Percentiles rank a stretch among this genome's conserved stretches.
These are phyloP conservation scores for Melanerpes aurifrons DNA, from an alignment of 2,113 vertebrate genomes.

Conservation along the genomic window DNA sequence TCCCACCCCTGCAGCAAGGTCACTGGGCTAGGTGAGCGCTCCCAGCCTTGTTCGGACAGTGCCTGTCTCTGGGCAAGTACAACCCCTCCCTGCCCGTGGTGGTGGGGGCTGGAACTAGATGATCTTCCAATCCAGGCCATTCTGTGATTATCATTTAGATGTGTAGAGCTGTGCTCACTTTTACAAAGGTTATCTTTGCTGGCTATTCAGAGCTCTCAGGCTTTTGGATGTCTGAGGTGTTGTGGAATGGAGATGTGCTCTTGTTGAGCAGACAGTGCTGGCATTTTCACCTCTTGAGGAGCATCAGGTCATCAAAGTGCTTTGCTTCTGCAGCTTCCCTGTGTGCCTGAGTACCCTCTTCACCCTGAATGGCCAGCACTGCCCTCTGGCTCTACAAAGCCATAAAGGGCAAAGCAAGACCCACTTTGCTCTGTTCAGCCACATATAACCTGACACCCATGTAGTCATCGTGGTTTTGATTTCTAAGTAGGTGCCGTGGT, in stretches of 20 bases:
- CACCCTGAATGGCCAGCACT: background rate
- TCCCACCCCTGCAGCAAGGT: background rate
- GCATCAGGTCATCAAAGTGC: fast-evolving
- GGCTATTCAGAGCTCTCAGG: background rate
- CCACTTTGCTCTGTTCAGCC: background rate
- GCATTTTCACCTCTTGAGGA: background rate
- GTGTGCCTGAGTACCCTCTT: background rate
- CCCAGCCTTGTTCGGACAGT: background rate
- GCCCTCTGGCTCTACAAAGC: background rate
- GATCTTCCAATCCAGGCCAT: too few species aligned
- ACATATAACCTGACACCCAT: background rate
- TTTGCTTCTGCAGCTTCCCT: background rate
- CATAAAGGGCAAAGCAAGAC: background rate
- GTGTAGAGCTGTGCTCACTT: background rate
- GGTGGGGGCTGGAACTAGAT: too few species aligned
- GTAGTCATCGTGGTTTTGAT: background rate
- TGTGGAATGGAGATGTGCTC: background rate
- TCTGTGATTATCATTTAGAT: background rate
- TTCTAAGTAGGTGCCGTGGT: background rate
- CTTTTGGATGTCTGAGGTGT: background rate
- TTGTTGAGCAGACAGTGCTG: background rate
- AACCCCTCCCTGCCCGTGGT: too few species aligned
- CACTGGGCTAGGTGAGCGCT: background rate
- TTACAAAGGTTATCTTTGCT: background rate
- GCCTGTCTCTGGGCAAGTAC: background rate